phyloP scores from a whole-genome alignment of 2,113 vertebrate species.

The Myotis lucifugus region DNA sequence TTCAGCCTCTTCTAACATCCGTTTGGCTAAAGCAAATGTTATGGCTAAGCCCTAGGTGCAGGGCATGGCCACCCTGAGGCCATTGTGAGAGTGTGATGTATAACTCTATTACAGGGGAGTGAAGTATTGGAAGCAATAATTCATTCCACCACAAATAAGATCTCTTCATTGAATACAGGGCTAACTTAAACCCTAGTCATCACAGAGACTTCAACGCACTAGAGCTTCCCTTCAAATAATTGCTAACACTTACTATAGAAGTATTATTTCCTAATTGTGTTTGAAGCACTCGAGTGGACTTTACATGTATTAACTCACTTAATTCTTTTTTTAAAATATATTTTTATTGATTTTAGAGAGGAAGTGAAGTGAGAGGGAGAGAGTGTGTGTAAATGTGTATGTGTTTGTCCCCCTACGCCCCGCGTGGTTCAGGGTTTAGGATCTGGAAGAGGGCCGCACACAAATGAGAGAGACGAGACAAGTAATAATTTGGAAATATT shows the following conservation, averaged over 20 bases:
- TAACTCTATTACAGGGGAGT: background rate
- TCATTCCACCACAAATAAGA: background rate
- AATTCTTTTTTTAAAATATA: too few species aligned
- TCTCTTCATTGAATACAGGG: background rate
- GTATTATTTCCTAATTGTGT: background rate
- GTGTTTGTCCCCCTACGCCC: too few species aligned
- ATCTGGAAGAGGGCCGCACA: too few species aligned
- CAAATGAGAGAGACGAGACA: too few species aligned
- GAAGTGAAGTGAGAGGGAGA: too few species aligned
- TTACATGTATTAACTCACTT: too few species aligned
- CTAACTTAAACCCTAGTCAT: background rate
- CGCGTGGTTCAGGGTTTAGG: too few species aligned
- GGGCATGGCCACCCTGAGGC: background rate
- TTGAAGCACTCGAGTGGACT: too few species aligned
- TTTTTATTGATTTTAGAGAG: too few species aligned
- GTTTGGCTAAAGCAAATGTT: background rate
- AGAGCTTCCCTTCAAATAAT: background rate
- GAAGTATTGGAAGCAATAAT: background rate
- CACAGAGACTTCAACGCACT: background rate
- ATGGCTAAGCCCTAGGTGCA: background rate
- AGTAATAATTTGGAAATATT: too few species aligned
- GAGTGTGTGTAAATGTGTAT: too few species aligned
- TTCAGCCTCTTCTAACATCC: background rate
- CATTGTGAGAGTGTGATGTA: background rate
- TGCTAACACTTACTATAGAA: background rate